These are phyloP conservation scores for Drosophila melanosoma DNA, from an alignment of 2,888 invertebrate genomes.

Conservation along the genomic window DNA sequence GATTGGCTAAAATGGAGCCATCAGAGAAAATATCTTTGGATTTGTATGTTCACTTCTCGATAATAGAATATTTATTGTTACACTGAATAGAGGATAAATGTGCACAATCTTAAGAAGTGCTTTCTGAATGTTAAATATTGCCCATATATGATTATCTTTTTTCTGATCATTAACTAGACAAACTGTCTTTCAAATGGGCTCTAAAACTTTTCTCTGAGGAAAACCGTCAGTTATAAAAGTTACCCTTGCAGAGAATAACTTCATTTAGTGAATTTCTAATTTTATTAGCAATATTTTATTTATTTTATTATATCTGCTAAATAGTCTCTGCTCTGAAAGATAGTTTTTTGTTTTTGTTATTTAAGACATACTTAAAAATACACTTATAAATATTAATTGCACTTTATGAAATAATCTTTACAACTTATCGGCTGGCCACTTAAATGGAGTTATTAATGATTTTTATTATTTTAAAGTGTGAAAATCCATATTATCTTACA, in stretches of 20 bases:
- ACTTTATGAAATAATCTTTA: neutral
- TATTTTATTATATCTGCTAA: no score
- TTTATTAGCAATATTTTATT: no score
- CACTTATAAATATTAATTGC: neutral
- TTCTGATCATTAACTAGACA: constrained; percentile 4
- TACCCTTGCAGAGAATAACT: neutral
- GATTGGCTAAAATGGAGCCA: constrained; percentile 71
- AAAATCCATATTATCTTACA: constrained; percentile 3
- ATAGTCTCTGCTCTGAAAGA: neutral
- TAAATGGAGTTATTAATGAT: neutral
- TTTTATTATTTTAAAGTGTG: neutral
- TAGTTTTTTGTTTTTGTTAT: neutral
- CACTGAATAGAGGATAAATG: constrained; percentile 9
- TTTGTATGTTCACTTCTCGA: constrained; percentile 39
- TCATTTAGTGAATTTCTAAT: neutral
- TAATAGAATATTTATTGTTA: constrained; percentile 52
- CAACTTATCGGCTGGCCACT: neutral
- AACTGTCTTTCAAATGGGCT: neutral
- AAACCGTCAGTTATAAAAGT: neutral
- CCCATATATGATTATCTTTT: neutral
- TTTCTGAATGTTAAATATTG: constrained; percentile 13
- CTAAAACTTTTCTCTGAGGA: neutral
- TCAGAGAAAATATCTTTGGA: constrained; percentile 55
- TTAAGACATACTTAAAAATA: neutral
- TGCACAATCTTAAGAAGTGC: neutral